Evolutionary conservation across 2,888 invertebrate species (phyloP).

Genomic region (Liopterus haemorrhoidalis): DNA sequence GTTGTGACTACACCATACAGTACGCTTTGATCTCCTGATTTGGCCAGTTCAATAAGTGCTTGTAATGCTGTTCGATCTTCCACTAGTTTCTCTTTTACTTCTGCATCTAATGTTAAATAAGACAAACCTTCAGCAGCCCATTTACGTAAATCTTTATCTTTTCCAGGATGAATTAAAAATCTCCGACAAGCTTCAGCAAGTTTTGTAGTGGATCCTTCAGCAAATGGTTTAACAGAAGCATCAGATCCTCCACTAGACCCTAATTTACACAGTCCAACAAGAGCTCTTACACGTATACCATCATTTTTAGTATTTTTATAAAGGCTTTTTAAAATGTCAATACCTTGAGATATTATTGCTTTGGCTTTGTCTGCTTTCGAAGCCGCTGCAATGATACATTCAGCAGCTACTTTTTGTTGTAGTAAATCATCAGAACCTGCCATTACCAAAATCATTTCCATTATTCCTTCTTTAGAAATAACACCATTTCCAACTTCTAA

Average conservation of each 20-base stretch:
- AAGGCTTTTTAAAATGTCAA: slow-evolving; percentile 86
- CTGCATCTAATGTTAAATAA: slow-evolving; percentile 94
- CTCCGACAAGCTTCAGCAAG: slow-evolving; percentile 90
- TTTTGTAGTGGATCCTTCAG: slow-evolving; percentile 89
- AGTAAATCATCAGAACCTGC: slow-evolving; percentile 85
- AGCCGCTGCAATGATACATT: slow-evolving; percentile 93
- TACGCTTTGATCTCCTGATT: slow-evolving; percentile 79
- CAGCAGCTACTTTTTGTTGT: slow-evolving; percentile 89
- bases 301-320: slow-evolving; percentile 87
- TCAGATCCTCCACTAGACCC: slow-evolving; percentile 94
- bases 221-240: slow-evolving; percentile 88
- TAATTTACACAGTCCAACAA: slow-evolving; percentile 92
- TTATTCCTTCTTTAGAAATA: slow-evolving; percentile 76
- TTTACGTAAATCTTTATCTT: slow-evolving; percentile 81
- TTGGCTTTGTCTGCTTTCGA: slow-evolving; percentile 96
- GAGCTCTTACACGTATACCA: slow-evolving; percentile 78
- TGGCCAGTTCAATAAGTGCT: slow-evolving; percentile 83
- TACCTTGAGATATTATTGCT: slow-evolving; percentile 81
- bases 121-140: slow-evolving; percentile 98
- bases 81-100: slow-evolving; percentile 94
- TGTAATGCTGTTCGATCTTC: slow-evolving; percentile 77
- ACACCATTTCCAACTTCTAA: slow-evolving; percentile 87
- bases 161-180: slow-evolving; percentile 80
- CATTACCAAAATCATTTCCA: slow-evolving; percentile 96
- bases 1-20: slow-evolving; percentile 90